Evolutionary conservation across 2,888 invertebrate genomes (phyloP).

Genomic region (Drosophila meridiana): DNA sequence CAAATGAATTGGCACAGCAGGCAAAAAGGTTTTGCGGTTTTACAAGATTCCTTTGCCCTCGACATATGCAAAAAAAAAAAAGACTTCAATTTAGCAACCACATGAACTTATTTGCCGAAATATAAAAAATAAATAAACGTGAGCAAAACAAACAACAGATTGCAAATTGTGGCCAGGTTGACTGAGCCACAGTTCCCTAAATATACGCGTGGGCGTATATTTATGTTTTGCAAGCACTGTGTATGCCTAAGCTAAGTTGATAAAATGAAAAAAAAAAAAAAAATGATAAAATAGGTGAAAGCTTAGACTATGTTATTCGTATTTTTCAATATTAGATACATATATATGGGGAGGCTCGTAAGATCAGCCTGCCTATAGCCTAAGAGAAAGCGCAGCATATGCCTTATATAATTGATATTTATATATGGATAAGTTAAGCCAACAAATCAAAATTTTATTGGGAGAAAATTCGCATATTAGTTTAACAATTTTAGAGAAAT

Average conservation of each 20-base stretch:
- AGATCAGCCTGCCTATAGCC: neutral
- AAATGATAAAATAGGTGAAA: neutral
- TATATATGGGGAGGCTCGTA: neutral
- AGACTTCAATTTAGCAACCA: slow-evolving; percentile 31
- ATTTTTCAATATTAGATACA: neutral
- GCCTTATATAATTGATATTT: neutral
- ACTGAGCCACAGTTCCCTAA: slow-evolving; percentile 15
- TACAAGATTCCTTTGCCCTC: slow-evolving; percentile 30
- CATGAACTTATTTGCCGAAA: slow-evolving; percentile 36
- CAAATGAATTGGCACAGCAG: slow-evolving; percentile 72
- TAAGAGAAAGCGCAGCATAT: neutral
- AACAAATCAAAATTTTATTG: too few relatives aligned
- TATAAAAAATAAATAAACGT: neutral
- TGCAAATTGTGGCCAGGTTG: slow-evolving; percentile 55
- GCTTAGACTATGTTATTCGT: neutral
- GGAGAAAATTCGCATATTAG: neutral
- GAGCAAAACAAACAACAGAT: slow-evolving; percentile 54
- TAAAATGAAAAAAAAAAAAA: neutral
- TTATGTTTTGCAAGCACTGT: slow-evolving; percentile 1
- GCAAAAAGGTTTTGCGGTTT: slow-evolving; percentile 65
- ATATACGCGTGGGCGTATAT: slow-evolving; percentile 12
- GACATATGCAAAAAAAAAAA: slow-evolving; percentile 25
- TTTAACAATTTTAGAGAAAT: too few relatives aligned
- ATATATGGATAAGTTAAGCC: neutral
- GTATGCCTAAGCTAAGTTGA: neutral